Evolutionary conservation across 2,797 vertebrate genomes (phyloP), one percentile per base, ranked within the genome.

Genomic region (Margarornis squamiger): DNA sequence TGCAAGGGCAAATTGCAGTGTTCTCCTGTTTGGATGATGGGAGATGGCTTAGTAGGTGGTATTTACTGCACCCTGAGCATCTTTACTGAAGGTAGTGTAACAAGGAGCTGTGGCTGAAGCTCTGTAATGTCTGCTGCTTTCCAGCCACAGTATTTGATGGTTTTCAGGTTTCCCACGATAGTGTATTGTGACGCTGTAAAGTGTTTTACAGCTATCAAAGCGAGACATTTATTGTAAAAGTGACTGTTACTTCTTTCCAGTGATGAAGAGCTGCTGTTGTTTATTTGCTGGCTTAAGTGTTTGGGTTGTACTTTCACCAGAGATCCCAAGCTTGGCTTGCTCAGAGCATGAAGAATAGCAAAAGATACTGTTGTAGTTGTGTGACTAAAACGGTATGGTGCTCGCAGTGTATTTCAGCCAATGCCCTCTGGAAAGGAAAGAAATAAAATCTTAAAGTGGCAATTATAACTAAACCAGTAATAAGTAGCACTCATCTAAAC

Each of bases 1-100:
- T 41, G 46, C 11, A 32, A n/a, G 19, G 32, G 15, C 12, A 12
- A 21, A 10, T 0, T 12, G 32, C 8, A 14, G 4, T 1, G 0
- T 1, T 29, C 9, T 24, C 24, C 24, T 59, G 1, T 8, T 20
- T 17, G 5, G 15, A 6, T n/a, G 13, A 10, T 36, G 30, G 20
- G 23, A n/a, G 7, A n/a, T 4, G 10, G 18, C 7, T 32, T 2
- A 41, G 24, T 0, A 23, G 6, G 12, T 39, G 30, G 3, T 23
- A 0, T 16, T 77, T 70, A 3, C 9, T 49, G 13, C 13, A 18
- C 3, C 2, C 6, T n/a, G 26, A 62, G 5, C 8, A 24, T 7
- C 18, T 20, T 8, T 10, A 14, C 23, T 36, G 24, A 2, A 14
- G 48, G 38, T 2, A 30, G 29, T 5, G 1, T 26, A n/a, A 20